phyloP scores from a whole-genome alignment of 2,113 vertebrate genomes.

The Dasyprocta punctata region DNA sequence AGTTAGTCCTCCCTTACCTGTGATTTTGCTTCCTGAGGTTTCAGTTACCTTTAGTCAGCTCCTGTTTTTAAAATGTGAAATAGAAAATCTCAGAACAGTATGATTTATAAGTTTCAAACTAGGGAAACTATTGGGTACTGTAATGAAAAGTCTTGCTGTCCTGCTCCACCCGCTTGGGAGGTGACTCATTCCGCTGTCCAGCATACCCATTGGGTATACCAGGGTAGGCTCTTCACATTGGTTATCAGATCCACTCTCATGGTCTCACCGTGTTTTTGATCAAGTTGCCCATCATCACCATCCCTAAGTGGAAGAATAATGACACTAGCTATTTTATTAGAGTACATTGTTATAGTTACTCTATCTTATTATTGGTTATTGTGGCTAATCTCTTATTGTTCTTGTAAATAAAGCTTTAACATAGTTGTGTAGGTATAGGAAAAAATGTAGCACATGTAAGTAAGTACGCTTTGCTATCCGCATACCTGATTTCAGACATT shows the following conservation, averaged over 20 bases:
- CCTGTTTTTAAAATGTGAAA: neutral
- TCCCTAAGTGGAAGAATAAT: no score
- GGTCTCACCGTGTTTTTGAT: neutral
- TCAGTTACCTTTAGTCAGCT: neutral
- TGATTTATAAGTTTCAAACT: neutral
- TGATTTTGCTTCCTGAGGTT: neutral
- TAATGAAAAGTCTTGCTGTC: no score
- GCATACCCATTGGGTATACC: neutral
- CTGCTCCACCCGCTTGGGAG: neutral
- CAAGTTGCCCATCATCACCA: neutral
- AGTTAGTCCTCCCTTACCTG: neutral
- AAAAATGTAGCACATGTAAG: neutral
- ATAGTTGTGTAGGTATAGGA: neutral
- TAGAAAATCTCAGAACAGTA: neutral
- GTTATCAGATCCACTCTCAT: neutral
- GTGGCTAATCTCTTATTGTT: neutral
- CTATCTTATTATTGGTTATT: neutral
- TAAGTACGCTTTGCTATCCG: neutral
- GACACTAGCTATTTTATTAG: neutral
- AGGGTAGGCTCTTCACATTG: neutral
- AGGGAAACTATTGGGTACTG: neutral
- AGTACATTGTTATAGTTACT: neutral
- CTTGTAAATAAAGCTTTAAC: neutral
- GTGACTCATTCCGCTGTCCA: neutral
- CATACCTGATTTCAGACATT: neutral